These are phyloP conservation scores for Zaprionus davidi DNA, from an alignment of 1,140 invertebrate genomes.

Conservation along the genomic window DNA sequence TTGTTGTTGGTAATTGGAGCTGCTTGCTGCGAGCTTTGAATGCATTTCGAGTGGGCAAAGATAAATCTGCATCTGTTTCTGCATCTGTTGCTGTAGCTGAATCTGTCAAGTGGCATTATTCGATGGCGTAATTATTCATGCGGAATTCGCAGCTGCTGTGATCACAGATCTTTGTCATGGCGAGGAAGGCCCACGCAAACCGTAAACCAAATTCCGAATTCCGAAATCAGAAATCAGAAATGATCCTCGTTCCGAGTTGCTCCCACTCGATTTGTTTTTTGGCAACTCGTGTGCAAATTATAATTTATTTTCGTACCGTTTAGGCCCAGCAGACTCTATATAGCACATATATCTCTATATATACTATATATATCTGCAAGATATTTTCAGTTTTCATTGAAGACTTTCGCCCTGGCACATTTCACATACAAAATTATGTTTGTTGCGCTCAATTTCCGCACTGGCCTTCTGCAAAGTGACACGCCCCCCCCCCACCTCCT, in stretches of 20 bases:
- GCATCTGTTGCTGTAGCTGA: not conserved
- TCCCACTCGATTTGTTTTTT: slow-evolving; percentile 18
- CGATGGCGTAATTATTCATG: slow-evolving; percentile 47
- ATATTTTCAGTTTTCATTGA: slow-evolving; percentile 41
- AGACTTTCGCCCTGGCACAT: slow-evolving; percentile 32
- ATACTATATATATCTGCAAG: slow-evolving; percentile 8
- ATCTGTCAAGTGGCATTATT: slow-evolving; percentile 48
- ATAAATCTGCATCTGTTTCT: not conserved
- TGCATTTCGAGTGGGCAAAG: slow-evolving; percentile 28
- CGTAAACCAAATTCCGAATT: slow-evolving; percentile 9
- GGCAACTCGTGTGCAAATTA: slow-evolving; percentile 60
- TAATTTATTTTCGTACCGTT: slow-evolving; percentile 47
- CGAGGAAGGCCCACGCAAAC: slow-evolving; percentile 34
- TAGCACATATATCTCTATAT: slow-evolving; percentile 11
- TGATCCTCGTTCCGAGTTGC: not conserved
- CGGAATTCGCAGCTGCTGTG: slow-evolving; percentile 51
- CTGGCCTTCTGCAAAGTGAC: slow-evolving; percentile 19
- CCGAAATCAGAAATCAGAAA: not conserved
- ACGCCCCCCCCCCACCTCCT: not conserved
- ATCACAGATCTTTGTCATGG: not conserved
- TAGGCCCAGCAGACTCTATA: slow-evolving; percentile 27
- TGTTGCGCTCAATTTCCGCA: slow-evolving; percentile 40
- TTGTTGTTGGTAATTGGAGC: slow-evolving; percentile 42
- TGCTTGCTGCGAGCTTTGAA: slow-evolving; percentile 15
- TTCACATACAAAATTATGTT: slow-evolving; percentile 26